Evolutionary conservation across 2,888 invertebrate species (phyloP).

Genomic region (Orthonychiurus folsomi): DNA sequence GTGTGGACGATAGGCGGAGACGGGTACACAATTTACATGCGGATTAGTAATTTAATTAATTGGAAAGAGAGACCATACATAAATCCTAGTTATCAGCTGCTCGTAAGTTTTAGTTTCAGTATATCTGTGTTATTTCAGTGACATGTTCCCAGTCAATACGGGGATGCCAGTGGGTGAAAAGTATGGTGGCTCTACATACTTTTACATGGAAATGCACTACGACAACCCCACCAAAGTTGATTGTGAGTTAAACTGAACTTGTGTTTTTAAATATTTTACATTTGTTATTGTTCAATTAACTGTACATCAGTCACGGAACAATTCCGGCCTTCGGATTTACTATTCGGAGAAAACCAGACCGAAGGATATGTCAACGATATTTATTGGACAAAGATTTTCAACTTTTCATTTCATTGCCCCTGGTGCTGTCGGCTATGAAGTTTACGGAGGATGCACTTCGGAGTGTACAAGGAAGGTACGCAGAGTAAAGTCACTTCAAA

Average conservation of each 20-base stretch:
- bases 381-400: background rate
- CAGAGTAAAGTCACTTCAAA: background rate
- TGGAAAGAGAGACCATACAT: background rate
- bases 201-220: slow-evolving; percentile 85
- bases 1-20: slow-evolving; percentile 56
- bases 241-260: slow-evolving; percentile 35
- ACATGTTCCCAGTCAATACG: slow-evolving; percentile 66
- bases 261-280: too few species aligned
- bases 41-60: too few species aligned
- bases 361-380: background rate
- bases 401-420: background rate
- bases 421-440: slow-evolving; percentile 4
- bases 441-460: background rate
- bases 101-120: too few species aligned
- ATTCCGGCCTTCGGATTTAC: slow-evolving; percentile 69
- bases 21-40: slow-evolving; percentile 55
- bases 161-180: slow-evolving; percentile 72
- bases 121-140: slow-evolving; percentile 64
- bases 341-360: slow-evolving; percentile 52
- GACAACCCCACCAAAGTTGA: slow-evolving; percentile 53
- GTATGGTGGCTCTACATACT: slow-evolving; percentile 60
- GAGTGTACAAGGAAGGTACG: slow-evolving; percentile 2
- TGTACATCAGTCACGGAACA: too few species aligned
- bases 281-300: too few species aligned
- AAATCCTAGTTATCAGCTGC: too few species aligned